Percentiles rank a stretch among this genome's conserved stretches.
Conservation (phyloP, 2,113 vertebrate genomes). For the Oreotragus oreotragus region DNA sequence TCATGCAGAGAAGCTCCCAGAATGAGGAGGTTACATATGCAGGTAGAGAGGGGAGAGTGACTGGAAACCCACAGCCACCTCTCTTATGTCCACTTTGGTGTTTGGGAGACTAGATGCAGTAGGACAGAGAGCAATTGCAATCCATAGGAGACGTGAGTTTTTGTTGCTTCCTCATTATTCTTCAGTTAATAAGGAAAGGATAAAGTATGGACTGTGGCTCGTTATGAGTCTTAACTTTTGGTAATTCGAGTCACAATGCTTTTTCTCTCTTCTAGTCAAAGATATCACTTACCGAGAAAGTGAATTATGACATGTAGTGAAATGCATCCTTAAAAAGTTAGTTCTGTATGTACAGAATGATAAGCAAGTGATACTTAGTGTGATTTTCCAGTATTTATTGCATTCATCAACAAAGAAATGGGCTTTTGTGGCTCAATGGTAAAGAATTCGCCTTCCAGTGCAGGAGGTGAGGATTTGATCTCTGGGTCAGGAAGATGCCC, state of each 20-base stretch:
- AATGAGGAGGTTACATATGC: too few species aligned
- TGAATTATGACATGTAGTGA: background rate
- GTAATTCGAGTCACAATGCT: background rate
- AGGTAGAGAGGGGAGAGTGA: background rate
- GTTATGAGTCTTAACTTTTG: background rate
- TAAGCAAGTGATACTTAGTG: background rate
- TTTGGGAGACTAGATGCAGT: background rate
- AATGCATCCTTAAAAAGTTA: background rate
- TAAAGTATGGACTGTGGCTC: background rate
- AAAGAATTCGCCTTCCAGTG: background rate
- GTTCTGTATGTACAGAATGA: background rate
- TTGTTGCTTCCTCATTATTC: background rate
- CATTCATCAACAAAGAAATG: background rate
- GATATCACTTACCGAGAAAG: background rate
- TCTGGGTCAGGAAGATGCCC: background rate
- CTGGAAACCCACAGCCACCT: too few species aligned
- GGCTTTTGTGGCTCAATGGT: background rate
- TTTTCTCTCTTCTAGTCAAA: background rate
- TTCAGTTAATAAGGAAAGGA: background rate
- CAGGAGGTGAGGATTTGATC: background rate
- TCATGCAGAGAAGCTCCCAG: background rate
- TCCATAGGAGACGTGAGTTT: fast-evolving
- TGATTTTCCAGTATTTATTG: background rate
- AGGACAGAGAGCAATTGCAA: fast-evolving
- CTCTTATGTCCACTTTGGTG: fast-evolving